Percentiles rank a stretch among this genome's conserved stretches.
Evolutionary conservation across 1,140 invertebrate genomes (phyloP).

Genomic region (Hormaphis cornu): DNA sequence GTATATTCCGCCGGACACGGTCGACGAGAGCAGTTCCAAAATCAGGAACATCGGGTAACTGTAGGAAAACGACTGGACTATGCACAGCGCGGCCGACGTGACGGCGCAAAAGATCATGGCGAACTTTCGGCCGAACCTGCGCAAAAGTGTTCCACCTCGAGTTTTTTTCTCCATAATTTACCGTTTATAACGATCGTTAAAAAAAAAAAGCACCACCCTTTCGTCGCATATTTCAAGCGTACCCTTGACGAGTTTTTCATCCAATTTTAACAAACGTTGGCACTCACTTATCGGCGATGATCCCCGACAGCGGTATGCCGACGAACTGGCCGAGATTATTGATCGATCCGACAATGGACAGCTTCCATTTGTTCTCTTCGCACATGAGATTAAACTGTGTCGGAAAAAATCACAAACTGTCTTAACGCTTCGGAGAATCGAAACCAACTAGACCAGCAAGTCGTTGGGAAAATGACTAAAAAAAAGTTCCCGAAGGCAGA

Average conservation of each 20-base stretch:
- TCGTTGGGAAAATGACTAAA: neutral
- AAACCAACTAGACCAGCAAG: too few species aligned
- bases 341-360: constrained; percentile 52
- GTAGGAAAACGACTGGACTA: constrained; percentile 47
- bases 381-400: constrained; percentile 50
- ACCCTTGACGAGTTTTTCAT: too few species aligned
- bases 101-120: constrained; percentile 48
- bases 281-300: constrained; percentile 50
- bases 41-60: constrained; percentile 48
- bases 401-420: neutral
- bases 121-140: constrained; percentile 52
- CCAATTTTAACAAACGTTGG: too few species aligned
- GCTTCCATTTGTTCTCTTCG: constrained; percentile 52
- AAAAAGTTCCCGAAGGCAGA: neutral
- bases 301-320: constrained; percentile 49
- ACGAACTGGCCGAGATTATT: constrained; percentile 53
- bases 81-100: constrained; percentile 47
- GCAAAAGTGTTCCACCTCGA: neutral
- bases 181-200: neutral
- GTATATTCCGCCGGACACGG: constrained; percentile 53
- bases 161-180: too few species aligned
- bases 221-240: too few species aligned
- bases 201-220: neutral
- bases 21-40: constrained; percentile 50
- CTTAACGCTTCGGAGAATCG: too few species aligned